Evolutionary conservation across 1,140 invertebrate genomes (phyloP).

Genomic region (Stenopsyche tienmushanensis): DNA sequence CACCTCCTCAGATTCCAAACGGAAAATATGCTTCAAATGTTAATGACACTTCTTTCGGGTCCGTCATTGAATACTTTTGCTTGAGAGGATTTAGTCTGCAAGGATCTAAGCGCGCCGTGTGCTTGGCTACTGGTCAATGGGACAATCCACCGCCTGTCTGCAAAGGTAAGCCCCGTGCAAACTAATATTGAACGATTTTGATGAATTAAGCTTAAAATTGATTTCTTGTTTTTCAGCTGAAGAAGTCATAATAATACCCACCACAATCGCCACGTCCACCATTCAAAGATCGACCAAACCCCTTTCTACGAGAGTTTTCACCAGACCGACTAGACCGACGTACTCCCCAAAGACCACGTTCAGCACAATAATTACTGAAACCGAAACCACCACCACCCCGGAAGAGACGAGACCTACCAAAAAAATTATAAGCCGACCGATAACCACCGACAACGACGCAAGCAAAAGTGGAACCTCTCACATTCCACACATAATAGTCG

Average conservation of each 20-base stretch:
- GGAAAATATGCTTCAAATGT: constrained; percentile 65
- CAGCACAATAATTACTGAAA: constrained; percentile 44
- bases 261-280: constrained; percentile 47
- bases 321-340: constrained; percentile 30
- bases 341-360: constrained; percentile 30
- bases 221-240: constrained; percentile 19
- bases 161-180: constrained; percentile 56
- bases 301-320: constrained; percentile 23
- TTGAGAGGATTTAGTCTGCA: constrained; percentile 67
- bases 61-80: constrained; percentile 76
- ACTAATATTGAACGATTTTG: neutral
- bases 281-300: constrained; percentile 45
- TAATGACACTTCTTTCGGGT: constrained; percentile 68
- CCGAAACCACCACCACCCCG: constrained; percentile 38
- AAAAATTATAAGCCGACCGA: constrained; percentile 33
- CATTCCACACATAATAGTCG: constrained; percentile 61
- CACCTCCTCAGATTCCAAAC: constrained; percentile 70
- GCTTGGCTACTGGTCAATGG: constrained; percentile 75
- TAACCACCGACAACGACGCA: constrained; percentile 37
- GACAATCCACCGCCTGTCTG: constrained; percentile 74
- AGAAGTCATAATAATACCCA: constrained; percentile 40
- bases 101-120: constrained; percentile 69
- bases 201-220: constrained; percentile 12
- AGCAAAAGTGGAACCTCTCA: constrained; percentile 45
- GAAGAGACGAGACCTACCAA: constrained; percentile 29